A percentile compares a stretch with the other conserved stretches of the same genome.
Conservation (phyloP, 2,888 invertebrate species). For the Pyrrhia umbra region DNA sequence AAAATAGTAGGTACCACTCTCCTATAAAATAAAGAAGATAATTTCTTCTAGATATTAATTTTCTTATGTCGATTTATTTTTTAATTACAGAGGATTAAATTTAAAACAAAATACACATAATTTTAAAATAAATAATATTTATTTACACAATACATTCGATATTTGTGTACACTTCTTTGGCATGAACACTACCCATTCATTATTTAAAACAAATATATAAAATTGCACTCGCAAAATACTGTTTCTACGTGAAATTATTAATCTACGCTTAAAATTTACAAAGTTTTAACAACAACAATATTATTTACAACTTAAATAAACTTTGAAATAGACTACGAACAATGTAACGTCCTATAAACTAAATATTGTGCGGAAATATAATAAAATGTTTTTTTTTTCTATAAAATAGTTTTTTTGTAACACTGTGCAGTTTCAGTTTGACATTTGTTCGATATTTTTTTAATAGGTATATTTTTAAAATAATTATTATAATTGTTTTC, state of each 20-base stretch:
- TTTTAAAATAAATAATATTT: conserved; percentile 69
- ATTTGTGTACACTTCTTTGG: conserved; percentile 88
- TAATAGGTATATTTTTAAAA: background rate
- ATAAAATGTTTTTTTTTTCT: conserved; percentile 17
- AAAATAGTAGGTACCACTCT: too few relatives aligned
- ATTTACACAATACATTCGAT: conserved; percentile 80
- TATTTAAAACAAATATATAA: conserved; percentile 68
- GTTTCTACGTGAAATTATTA: conserved; percentile 67
- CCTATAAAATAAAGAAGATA: too few relatives aligned
- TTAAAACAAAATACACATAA: conserved; percentile 19
- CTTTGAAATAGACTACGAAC: conserved; percentile 70
- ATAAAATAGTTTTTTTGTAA: conserved; percentile 9
- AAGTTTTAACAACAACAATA: conserved; percentile 72
- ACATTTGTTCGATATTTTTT: conserved; percentile 5
- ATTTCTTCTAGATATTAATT: too few relatives aligned
- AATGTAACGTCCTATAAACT: conserved; percentile 68
- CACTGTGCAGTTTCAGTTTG: conserved; percentile 1
- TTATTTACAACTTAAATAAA: conserved; percentile 74
- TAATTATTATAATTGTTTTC: conserved; percentile 29
- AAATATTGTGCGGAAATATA: conserved; percentile 62
- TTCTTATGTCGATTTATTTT: too few relatives aligned
- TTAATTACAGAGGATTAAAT: background rate
- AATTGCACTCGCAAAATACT: conserved; percentile 88
- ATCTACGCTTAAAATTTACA: conserved; percentile 70
- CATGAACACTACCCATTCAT: conserved; percentile 84